These are phyloP conservation scores for Antheraea assamensis DNA, from an alignment of 2,888 invertebrate genomes.

Conservation along the genomic window DNA sequence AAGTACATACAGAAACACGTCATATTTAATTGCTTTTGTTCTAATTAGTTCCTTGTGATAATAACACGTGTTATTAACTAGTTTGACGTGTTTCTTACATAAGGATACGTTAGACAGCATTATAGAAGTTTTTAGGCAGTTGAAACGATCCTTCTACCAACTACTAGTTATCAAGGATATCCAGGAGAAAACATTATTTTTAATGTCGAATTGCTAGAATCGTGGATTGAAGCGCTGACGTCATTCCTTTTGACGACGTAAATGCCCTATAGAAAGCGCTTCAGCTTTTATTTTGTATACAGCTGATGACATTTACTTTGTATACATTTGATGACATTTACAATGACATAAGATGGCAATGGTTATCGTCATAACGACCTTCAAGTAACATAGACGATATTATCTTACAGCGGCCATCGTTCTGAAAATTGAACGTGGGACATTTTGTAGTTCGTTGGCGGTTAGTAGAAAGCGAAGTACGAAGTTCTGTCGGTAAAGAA, in stretches of 20 bases:
- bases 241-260: background rate
- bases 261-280: background rate
- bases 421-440: too few species aligned
- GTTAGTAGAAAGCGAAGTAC: too few species aligned
- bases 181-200: background rate
- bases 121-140: background rate
- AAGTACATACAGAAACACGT: background rate
- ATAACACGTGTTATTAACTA: background rate
- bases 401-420: too few species aligned
- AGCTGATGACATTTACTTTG: too few species aligned
- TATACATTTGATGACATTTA: too few species aligned
- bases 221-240: background rate
- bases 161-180: background rate
- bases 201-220: background rate
- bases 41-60: constrained; percentile 2
- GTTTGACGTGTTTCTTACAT: background rate
- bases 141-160: background rate
- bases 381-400: too few species aligned
- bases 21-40: constrained; percentile 6
- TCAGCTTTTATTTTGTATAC: background rate
- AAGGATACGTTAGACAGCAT: background rate
- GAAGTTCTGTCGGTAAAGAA: too few species aligned
- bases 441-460: too few species aligned
- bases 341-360: too few species aligned
- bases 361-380: too few species aligned